Conservation (phyloP, 1,140 invertebrate species). For the Drosophila leontia region DNA sequence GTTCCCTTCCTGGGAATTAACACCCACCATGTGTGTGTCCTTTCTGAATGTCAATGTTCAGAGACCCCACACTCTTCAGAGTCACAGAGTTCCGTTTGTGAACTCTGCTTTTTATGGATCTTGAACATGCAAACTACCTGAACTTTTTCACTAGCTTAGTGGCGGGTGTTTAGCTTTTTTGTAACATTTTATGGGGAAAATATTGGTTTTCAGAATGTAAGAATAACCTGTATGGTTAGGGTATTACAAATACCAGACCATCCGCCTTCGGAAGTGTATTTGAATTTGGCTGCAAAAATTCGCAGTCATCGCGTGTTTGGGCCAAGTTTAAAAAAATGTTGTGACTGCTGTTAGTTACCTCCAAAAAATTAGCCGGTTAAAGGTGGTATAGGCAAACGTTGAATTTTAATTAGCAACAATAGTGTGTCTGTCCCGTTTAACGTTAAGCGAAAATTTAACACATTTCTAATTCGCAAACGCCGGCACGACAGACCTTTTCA, state of each 20-base stretch:
- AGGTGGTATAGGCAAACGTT: constrained; percentile 62
- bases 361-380: constrained; percentile 65
- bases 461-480: constrained; percentile 43
- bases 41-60: constrained; percentile 54
- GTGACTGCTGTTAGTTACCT: constrained; percentile 51
- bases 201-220: too few species aligned
- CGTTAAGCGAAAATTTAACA: constrained; percentile 65
- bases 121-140: constrained; percentile 60
- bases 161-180: not conserved
- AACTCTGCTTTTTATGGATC: constrained; percentile 58
- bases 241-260: not conserved
- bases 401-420: constrained; percentile 75
- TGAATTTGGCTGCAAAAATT: constrained; percentile 57
- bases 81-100: constrained; percentile 20
- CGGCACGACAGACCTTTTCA: constrained; percentile 19
- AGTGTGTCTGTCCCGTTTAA: constrained; percentile 44
- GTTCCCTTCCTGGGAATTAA: not conserved
- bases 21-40: constrained; percentile 29
- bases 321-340: constrained; percentile 51
- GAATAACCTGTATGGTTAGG: too few species aligned
- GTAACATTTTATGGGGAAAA: not conserved
- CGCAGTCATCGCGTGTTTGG: constrained; percentile 70
- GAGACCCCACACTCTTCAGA: constrained; percentile 6
- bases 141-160: not conserved
- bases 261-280: constrained; percentile 8